Evolutionary conservation across 1,140 invertebrate genomes (phyloP).

Genomic region (Leucophenga varia): DNA sequence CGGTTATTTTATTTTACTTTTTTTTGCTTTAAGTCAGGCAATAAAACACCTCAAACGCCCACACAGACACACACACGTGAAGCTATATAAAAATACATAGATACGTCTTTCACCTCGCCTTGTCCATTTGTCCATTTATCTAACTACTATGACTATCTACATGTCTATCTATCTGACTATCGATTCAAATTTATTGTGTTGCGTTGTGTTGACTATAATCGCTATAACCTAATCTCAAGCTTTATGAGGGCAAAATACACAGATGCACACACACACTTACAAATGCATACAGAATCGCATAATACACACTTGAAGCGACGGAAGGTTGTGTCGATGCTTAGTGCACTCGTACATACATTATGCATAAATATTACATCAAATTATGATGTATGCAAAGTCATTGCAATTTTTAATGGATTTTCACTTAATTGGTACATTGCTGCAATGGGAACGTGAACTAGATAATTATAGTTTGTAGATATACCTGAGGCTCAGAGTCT

Average conservation of each 20-base stretch:
- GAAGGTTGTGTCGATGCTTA: neutral
- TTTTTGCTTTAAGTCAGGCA: slow-evolving; percentile 3
- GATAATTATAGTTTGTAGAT: too few relatives aligned
- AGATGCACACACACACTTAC: too few relatives aligned
- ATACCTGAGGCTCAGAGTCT: too few relatives aligned
- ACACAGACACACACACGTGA: slow-evolving; percentile 1
- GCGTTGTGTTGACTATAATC: neutral
- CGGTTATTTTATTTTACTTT: too few relatives aligned
- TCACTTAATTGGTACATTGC: too few relatives aligned
- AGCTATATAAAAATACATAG: neutral
- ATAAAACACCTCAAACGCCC: slow-evolving; percentile 3
- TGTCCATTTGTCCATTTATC: too few relatives aligned
- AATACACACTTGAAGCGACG: too few relatives aligned
- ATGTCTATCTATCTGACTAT: slow-evolving; percentile 1
- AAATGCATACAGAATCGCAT: too few relatives aligned
- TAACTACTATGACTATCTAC: too few relatives aligned
- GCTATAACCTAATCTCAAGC: neutral
- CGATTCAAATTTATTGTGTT: slow-evolving; percentile 14
- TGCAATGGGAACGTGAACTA: too few relatives aligned
- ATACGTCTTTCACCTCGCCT: slow-evolving; percentile 3
- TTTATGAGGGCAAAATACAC: neutral
- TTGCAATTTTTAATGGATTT: neutral
- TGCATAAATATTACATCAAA: neutral
- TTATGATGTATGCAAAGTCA: neutral
- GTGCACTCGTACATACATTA: neutral